Evolutionary conservation across 1,140 invertebrate genomes (phyloP), one percentile per base, ranked within the genome.

Genomic region (Drosophila quadrilineata): DNA sequence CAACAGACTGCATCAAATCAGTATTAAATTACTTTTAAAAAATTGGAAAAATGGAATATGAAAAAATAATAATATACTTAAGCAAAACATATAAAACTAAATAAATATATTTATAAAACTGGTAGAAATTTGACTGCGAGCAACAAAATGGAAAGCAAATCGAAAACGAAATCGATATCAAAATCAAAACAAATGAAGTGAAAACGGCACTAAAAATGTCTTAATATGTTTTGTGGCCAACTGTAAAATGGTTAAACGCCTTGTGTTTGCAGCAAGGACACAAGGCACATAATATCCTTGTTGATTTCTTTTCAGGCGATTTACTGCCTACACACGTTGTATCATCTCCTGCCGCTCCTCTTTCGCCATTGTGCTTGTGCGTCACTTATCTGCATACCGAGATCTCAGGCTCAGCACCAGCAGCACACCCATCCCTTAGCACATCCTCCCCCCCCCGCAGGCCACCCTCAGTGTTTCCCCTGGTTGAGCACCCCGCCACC

Each of bases 141-240:
- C 8, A 54, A 19, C 40, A 5, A 16, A 29, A 40, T 22, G 16
- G 29, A 29, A 21, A 24, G 28, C 45, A 4, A 22, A 28, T 31
- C n/a, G 22, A 3, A n/a, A 52, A 54, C 41, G 21, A 12, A 8
- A 58, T n/a, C n/a, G n/a, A n/a, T n/a, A 46, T 69, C 58, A 49
- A 82, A 82, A 87, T 87, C 84, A 86, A 87, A 87, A 84, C 84
- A 84, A 87, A 87, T 87, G 84, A 87, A 87, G 84, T 87, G 84
- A 87, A 87, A 87, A 87, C 84, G 84, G 71, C 74, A 84, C 84
- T 87, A 87, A 87, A n/a, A 87, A 82, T 70, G 84, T 87, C 84
- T 87, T 87, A 87, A 87, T 87, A 87, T 75, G 57, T 65, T 43
- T 46, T 26, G 41, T 60, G 38, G 12, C 80, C 79, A 84, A 74